Conservation (phyloP, 2,888 invertebrate species). For the Sinhomidia bicolor region DNA sequence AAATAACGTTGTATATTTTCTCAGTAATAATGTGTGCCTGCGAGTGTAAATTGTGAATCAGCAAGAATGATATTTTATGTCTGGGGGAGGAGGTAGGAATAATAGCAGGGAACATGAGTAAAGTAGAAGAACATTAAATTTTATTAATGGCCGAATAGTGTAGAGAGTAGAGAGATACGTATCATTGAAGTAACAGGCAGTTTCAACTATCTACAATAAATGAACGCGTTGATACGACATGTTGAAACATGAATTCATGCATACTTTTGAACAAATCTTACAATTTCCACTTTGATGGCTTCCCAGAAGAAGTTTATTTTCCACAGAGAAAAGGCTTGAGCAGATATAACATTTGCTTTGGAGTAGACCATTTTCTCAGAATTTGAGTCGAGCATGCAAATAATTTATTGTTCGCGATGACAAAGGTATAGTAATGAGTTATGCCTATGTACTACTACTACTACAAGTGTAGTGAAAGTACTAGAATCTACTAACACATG, state of each 20-base stretch:
- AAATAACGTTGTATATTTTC: neutral
- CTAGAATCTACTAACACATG: too few relatives aligned
- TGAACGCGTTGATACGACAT: slow-evolving; percentile 7
- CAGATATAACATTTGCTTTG: neutral
- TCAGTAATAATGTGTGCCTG: too few relatives aligned
- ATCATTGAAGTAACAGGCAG: neutral
- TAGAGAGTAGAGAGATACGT: neutral
- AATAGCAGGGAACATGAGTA: neutral
- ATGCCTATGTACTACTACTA: too few relatives aligned
- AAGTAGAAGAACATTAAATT: slow-evolving; percentile 1
- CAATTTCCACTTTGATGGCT: neutral
- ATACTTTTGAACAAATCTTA: slow-evolving; percentile 35
- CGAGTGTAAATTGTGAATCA: neutral
- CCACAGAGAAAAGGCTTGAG: neutral
- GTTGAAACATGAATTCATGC: neutral
- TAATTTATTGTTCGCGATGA: slow-evolving; percentile 20
- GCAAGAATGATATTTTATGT: neutral
- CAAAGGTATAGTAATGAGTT: neutral
- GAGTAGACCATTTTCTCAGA: neutral
- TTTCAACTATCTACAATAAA: slow-evolving; percentile 5
- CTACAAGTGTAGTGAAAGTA: neutral
- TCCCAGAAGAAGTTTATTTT: slow-evolving; percentile 8
- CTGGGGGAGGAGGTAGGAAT: neutral
- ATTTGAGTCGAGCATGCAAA: slow-evolving; percentile 25
- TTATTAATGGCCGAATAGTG: neutral